phyloP scores from a whole-genome alignment of 2,113 vertebrate species.

The Globicephala melas region DNA sequence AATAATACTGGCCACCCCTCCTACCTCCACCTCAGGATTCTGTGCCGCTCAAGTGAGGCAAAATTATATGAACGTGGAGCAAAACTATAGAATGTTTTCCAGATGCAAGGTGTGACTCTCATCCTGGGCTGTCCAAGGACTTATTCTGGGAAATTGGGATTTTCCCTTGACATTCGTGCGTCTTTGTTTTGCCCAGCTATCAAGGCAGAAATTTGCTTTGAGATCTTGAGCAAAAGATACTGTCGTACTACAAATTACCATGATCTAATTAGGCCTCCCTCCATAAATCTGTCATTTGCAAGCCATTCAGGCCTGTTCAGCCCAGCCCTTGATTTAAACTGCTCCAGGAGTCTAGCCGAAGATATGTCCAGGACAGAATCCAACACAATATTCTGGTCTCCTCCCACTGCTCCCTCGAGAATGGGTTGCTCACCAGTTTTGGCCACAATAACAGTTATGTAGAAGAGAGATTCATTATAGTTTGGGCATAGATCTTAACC shows the following conservation, averaged over 20 bases:
- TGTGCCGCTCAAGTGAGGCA: not conserved
- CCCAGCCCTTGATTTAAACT: slow-evolving; percentile 74
- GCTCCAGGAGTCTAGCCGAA: slow-evolving; percentile 73
- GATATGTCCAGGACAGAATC: slow-evolving; percentile 76
- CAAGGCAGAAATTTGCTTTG: slow-evolving; percentile 67
- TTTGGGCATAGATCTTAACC: slow-evolving; percentile 76
- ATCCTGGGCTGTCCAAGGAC: not conserved
- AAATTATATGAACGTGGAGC: not conserved
- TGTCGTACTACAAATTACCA: slow-evolving; percentile 68
- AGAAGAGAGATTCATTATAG: slow-evolving; percentile 78
- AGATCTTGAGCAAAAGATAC: slow-evolving; percentile 75
- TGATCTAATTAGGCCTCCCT: slow-evolving; percentile 77
- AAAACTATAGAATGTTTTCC: not conserved
- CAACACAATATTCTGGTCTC: slow-evolving; percentile 77
- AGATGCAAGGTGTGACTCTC: not conserved
- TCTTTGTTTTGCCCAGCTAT: slow-evolving; percentile 55
- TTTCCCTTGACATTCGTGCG: not conserved
- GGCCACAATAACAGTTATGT: slow-evolving; percentile 72
- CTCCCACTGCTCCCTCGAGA: slow-evolving; percentile 73
- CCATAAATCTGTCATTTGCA: slow-evolving; percentile 78
- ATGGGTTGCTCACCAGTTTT: slow-evolving; percentile 74
- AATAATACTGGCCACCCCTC: not conserved
- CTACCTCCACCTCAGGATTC: not conserved
- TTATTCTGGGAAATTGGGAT: not conserved
- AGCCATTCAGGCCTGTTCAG: slow-evolving; percentile 70